A percentile compares a stretch with the other conserved stretches of the same genome.
These are phyloP conservation scores for Zaprionus ornatus DNA, from an alignment of 1,140 invertebrate species.

Conservation along the genomic window DNA sequence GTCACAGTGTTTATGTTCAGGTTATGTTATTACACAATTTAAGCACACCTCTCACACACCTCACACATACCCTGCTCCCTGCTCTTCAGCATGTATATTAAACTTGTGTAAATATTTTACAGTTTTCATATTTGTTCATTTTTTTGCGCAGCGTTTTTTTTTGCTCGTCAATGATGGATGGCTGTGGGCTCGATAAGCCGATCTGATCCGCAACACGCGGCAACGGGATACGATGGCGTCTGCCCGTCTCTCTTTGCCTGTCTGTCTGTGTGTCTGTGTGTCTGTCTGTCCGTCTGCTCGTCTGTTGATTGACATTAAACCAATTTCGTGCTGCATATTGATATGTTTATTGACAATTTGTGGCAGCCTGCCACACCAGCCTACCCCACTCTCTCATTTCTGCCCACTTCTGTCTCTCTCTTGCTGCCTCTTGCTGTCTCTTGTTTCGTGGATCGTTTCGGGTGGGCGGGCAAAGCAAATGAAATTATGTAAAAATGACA, in stretches of 20 bases:
- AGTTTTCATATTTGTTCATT: conserved; percentile 13
- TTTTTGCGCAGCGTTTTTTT: conserved; percentile 4
- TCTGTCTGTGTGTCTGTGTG: background rate
- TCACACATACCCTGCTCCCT: too few relatives aligned
- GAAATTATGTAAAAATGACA: conserved; percentile 63
- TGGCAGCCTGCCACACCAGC: conserved; percentile 24
- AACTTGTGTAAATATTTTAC: conserved; percentile 49
- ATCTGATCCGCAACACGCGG: background rate
- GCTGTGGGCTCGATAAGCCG: conserved; percentile 39
- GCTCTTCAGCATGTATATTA: conserved; percentile 17
- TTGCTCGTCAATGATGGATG: conserved; percentile 43
- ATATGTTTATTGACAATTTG: conserved; percentile 74
- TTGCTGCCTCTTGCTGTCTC: too few relatives aligned
- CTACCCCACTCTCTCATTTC: background rate
- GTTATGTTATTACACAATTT: conserved; percentile 34
- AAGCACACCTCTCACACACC: background rate
- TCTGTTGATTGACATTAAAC: conserved; percentile 71
- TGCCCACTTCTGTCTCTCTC: background rate
- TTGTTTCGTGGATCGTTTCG: background rate
- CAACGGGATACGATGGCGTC: background rate
- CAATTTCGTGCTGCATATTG: conserved; percentile 70
- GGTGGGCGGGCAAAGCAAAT: conserved; percentile 63
- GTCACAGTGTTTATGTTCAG: conserved; percentile 20
- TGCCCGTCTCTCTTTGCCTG: background rate
- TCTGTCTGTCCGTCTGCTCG: background rate